Evolutionary conservation across 2,888 invertebrate genomes (phyloP), one percentile per base, ranked within the genome.

Genomic region (Drosophila ochracea): DNA sequence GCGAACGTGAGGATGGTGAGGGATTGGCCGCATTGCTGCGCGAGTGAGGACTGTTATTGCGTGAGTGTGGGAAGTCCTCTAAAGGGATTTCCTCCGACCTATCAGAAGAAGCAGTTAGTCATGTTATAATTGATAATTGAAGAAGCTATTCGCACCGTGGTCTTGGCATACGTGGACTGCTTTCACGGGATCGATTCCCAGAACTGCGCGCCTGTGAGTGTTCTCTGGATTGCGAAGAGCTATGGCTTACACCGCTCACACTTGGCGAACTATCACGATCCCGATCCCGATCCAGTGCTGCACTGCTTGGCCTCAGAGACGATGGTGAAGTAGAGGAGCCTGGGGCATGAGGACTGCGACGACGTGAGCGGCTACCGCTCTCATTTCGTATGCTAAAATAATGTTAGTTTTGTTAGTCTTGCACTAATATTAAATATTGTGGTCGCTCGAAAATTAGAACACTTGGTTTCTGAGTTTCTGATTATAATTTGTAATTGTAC

Each of bases 71-170:
- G 88, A 97, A 97, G 76, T 97, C 95, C 89, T 97, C 97, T 50
- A 97, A 92, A 0, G 97, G 97, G 54, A 97, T 97, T 84, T 97
- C 97, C 90, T 97, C 96, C 31, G 96, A 96, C 30, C 93, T 93
- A 53, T 7, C 78, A 65, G 55, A 16, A 2, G 55, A 55, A 50
- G 2, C 31, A 31, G 10, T 54, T 66, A 67, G 21, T 11, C 1
- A 21, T 41, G n/a, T 7, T 16, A 5, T 25, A 16, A 25, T 7
- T 47, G 10, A 47, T 37, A 33, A 41, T 60, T 39, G 3, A 25
- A 25, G 10, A 41, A 41, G 16, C 50, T 64, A 43, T 4, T 73
- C 68, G 50, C 73, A 93, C 68, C 96, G 94, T 0, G 97, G 96
- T 47, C 97, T 94, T 0, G 96, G 96, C 93, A 95, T 94, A 73